Conservation (phyloP, 2,797 vertebrate species). For the Mionectes olivaceus region DNA sequence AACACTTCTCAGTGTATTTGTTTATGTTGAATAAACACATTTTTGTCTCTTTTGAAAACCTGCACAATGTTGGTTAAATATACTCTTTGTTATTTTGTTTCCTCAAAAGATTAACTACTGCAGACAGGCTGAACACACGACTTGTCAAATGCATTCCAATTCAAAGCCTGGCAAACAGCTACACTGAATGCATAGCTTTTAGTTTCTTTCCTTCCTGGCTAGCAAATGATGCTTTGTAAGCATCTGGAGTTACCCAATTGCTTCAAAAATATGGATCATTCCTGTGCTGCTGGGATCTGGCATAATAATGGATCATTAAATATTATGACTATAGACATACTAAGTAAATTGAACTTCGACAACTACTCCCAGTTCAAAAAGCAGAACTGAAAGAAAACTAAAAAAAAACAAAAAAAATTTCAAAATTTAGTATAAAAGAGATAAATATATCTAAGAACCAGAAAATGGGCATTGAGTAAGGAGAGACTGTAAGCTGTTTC, state of each 20-base stretch:
- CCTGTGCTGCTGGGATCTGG: neutral
- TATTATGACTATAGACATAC: neutral
- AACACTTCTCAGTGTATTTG: neutral
- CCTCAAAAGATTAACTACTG: neutral
- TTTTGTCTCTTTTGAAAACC: neutral
- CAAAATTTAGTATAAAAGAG: neutral
- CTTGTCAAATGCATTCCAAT: neutral
- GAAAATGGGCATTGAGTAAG: neutral
- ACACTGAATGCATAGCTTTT: neutral
- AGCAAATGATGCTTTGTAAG: neutral
- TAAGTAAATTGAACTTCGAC: neutral
- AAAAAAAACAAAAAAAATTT: neutral
- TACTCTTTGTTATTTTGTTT: neutral
- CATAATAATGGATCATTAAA: neutral
- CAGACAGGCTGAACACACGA: neutral
- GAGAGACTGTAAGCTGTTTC: neutral
- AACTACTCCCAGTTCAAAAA: slow-evolving; percentile 3
- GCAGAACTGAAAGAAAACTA: neutral
- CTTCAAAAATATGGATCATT: neutral
- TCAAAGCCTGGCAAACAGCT: neutral
- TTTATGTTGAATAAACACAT: neutral
- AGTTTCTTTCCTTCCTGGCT: neutral
- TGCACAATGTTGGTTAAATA: neutral
- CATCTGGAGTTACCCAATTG: neutral
- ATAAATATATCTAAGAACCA: neutral